These are phyloP conservation scores for Nerophis ophidion DNA, from an alignment of 2,113 vertebrate genomes.

Conservation along the genomic window DNA sequence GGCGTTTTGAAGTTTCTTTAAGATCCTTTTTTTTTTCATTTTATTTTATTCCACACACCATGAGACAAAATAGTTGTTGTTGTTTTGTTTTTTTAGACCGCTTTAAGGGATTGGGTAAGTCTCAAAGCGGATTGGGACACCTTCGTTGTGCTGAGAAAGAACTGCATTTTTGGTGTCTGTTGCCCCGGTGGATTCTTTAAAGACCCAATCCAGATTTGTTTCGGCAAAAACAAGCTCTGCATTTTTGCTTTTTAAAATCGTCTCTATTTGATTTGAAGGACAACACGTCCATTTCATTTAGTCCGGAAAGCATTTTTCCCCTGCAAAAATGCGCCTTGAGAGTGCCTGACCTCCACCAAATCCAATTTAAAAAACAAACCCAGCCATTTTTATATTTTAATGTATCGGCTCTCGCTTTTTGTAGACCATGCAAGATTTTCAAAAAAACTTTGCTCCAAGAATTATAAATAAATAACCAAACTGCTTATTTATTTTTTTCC, in stretches of 20 bases:
- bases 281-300: background rate
- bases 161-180: background rate
- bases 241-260: background rate
- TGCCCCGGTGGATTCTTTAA: conserved; percentile 3
- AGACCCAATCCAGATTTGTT: conserved; percentile 41
- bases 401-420: background rate
- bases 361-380: background rate
- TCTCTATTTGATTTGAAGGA: background rate
- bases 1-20: conserved; percentile 22
- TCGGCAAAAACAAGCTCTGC: background rate
- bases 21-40: conserved; percentile 22
- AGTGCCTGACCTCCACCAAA: background rate
- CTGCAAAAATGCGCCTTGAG: background rate
- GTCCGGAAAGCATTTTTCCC: background rate
- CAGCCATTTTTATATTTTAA: background rate
- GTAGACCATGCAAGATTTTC: background rate
- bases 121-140: conserved; percentile 12
- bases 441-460: background rate
- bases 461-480: background rate
- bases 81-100: conserved; percentile 18
- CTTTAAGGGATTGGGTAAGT: conserved; percentile 37
- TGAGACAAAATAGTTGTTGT: conserved; percentile 10
- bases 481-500: background rate
- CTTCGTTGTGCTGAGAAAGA: conserved; percentile 17
- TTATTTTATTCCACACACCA: conserved; percentile 15